Conservation (phyloP, 2,888 invertebrate species). For the Drosophila differens region DNA sequence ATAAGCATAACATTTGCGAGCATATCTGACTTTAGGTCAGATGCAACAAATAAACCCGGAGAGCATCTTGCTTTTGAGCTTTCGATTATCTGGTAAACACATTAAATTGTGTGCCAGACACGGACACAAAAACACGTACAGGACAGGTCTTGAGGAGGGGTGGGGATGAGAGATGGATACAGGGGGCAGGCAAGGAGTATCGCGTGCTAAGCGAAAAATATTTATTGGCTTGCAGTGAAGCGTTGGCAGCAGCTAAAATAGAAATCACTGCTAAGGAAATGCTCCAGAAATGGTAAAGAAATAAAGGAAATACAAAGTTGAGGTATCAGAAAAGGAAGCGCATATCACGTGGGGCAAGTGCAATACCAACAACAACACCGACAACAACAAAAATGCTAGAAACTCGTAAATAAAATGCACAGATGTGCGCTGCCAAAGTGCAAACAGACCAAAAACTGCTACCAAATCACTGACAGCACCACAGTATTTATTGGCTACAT, state of each 20-base stretch:
- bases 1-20: conserved; percentile 6
- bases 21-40: conserved; percentile 12
- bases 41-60: conserved; percentile 62
- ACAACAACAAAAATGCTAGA: conserved; percentile 25
- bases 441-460: conserved; percentile 58
- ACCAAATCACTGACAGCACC: conserved; percentile 62
- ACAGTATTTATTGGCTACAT: conserved; percentile 54
- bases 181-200: conserved; percentile 28
- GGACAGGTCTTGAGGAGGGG: conserved; percentile 10
- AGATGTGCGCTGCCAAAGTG: conserved; percentile 63
- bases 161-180: neutral
- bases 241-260: conserved; percentile 71
- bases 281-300: conserved; percentile 65
- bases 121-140: conserved; percentile 21
- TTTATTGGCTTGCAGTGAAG: conserved; percentile 66
- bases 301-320: conserved; percentile 79
- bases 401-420: conserved; percentile 77
- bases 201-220: conserved; percentile 73
- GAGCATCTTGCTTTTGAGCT: conserved; percentile 63
- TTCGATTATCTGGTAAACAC: conserved; percentile 80
- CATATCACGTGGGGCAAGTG: conserved; percentile 72
- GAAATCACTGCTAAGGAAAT: conserved; percentile 65
- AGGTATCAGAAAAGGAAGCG: conserved; percentile 77
- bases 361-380: conserved; percentile 33
- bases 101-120: conserved; percentile 76